These are phyloP conservation scores for Callyntrura guangdongensis DNA, from an alignment of 2,888 invertebrate species.

Conservation along the genomic window DNA sequence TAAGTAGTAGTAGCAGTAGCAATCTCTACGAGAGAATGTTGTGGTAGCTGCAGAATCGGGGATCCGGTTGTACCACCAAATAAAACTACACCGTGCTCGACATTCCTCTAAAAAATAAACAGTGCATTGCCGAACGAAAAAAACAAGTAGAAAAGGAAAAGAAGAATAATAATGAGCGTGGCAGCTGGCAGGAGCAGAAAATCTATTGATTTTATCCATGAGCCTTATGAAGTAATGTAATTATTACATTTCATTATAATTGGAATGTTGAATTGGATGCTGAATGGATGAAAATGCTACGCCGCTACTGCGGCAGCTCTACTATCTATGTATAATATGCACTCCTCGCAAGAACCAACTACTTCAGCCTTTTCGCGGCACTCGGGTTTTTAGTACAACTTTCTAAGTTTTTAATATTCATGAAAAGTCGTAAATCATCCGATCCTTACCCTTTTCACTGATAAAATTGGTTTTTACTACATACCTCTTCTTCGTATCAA, in stretches of 20 bases:
- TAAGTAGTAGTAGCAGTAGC: background rate
- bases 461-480: slow-evolving; percentile 41
- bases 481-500: background rate
- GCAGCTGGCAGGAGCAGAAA: background rate
- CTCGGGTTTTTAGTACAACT: background rate
- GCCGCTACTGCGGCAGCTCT: background rate
- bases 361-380: background rate
- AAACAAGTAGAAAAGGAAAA: background rate
- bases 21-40: background rate
- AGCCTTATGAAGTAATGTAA: background rate
- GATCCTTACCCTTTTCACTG: slow-evolving; percentile 42
- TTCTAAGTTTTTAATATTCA: slow-evolving; percentile 64
- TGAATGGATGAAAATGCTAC: background rate
- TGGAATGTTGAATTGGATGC: background rate
- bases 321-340: background rate
- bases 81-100: background rate
- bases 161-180: background rate
- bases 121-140: background rate
- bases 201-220: slow-evolving; percentile 25
- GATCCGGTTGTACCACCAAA: slow-evolving; percentile 26
- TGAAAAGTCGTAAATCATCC: slow-evolving; percentile 59
- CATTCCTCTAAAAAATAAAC: slow-evolving; percentile 40
- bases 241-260: background rate
- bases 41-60: slow-evolving; percentile 14
- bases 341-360: background rate